A percentile compares a stretch with the other conserved stretches of the same genome.
Conservation (phyloP, 2,888 invertebrate species). For the Eupithecia dodoneata region DNA sequence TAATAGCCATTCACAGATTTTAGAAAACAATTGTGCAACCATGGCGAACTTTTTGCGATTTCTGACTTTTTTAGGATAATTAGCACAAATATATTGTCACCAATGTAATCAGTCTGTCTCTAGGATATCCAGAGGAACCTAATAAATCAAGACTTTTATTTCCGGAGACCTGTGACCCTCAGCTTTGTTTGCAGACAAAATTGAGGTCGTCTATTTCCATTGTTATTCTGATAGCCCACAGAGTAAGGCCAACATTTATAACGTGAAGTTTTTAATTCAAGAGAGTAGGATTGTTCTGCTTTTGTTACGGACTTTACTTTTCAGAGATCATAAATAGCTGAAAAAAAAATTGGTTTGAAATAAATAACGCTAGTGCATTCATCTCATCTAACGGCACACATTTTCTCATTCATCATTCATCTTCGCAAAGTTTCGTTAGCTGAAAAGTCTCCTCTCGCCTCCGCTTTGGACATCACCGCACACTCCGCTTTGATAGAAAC, state of each 20-base stretch:
- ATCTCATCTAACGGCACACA: too few relatives aligned
- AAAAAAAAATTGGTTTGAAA: too few relatives aligned
- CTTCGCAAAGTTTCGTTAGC: too few relatives aligned
- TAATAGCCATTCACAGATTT: too few relatives aligned
- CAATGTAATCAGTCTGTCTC: neutral
- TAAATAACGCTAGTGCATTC: too few relatives aligned
- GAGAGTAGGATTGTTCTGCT: neutral
- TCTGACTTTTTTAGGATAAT: too few relatives aligned
- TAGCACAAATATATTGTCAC: neutral
- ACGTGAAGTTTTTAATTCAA: neutral
- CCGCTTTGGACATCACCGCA: too few relatives aligned
- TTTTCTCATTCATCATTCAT: too few relatives aligned
- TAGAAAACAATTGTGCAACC: too few relatives aligned
- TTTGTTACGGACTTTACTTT: neutral
- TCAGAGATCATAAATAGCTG: neutral
- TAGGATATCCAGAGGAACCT: neutral
- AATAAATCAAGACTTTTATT: conserved; percentile 9
- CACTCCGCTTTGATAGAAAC: too few relatives aligned
- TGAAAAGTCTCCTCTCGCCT: too few relatives aligned
- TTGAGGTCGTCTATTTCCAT: conserved; percentile 17
- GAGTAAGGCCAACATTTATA: conserved; percentile 6
- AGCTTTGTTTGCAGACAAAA: conserved; percentile 17
- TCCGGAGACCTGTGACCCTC: neutral
- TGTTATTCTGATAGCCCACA: conserved; percentile 5
- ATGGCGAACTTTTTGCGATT: too few relatives aligned